Percentiles rank a stretch among this genome's conserved stretches.
Conservation (phyloP, 2,797 vertebrate species). For the Crocodylus rhombifer region DNA sequence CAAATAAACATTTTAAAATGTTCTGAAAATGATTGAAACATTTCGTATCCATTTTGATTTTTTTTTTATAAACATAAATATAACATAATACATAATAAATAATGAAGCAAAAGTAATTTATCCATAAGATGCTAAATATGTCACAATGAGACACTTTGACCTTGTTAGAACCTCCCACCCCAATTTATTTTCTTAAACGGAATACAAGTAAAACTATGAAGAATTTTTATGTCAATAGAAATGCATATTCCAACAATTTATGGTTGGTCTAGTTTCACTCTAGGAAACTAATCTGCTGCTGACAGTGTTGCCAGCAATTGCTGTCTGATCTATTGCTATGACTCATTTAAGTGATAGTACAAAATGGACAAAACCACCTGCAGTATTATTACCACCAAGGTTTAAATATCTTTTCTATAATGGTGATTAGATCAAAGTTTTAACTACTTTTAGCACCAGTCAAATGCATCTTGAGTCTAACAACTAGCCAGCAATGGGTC, state of each 20-base stretch:
- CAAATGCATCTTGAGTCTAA: neutral
- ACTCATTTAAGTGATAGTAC: neutral
- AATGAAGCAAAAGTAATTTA: accelerated
- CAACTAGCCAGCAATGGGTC: neutral
- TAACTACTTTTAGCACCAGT: neutral
- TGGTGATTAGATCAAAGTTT: neutral
- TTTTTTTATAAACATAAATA: neutral
- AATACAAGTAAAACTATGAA: too few relatives aligned
- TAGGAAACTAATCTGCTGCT: accelerated
- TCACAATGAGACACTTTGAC: neutral
- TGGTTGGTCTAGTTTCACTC: neutral
- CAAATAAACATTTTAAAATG: too few relatives aligned
- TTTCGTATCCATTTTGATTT: too few relatives aligned
- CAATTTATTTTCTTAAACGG: neutral
- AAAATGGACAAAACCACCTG: neutral
- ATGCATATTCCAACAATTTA: neutral
- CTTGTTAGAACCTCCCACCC: accelerated
- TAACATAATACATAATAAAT: neutral
- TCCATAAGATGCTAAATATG: neutral
- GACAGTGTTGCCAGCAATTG: neutral
- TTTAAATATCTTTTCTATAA: neutral
- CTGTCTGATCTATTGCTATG: neutral
- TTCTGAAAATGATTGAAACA: too few relatives aligned
- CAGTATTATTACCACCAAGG: neutral
- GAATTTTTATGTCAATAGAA: neutral